Evolutionary conservation across 2,888 invertebrate species (phyloP).

Genomic region (Plagodis pulveraria): DNA sequence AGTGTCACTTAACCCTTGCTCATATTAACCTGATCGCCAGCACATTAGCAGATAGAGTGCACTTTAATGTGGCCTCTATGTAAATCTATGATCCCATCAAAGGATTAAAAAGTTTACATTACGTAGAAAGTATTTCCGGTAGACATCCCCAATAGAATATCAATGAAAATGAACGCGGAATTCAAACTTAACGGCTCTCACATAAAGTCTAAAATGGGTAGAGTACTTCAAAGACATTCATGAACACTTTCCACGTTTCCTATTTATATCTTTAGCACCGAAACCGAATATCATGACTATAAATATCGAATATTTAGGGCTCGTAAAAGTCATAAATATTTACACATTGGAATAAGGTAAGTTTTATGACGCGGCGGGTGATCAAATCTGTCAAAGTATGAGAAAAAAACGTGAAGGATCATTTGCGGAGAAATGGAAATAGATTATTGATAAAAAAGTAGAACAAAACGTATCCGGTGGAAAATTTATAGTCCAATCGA

Average conservation of each 20-base stretch:
- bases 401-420: too few relatives aligned
- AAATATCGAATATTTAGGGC: slow-evolving; percentile 59
- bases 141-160: slow-evolving; percentile 16
- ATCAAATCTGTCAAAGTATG: background rate
- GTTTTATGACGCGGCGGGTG: slow-evolving; percentile 12
- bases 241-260: slow-evolving; percentile 23
- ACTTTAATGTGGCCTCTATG: slow-evolving; percentile 34
- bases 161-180: slow-evolving; percentile 8
- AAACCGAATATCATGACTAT: slow-evolving; percentile 40
- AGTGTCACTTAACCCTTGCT: too few relatives aligned
- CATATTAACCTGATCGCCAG: slow-evolving; percentile 21
- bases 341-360: slow-evolving; percentile 42
- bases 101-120: slow-evolving; percentile 43
- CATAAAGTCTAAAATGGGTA: slow-evolving; percentile 19
- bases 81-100: slow-evolving; percentile 36
- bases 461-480: too few relatives aligned
- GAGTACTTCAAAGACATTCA: background rate
- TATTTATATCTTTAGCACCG: slow-evolving; percentile 30
- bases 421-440: too few relatives aligned
- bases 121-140: slow-evolving; percentile 49
- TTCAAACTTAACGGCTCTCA: background rate
- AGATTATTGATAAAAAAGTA: too few relatives aligned
- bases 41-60: slow-evolving; percentile 27
- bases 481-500: too few relatives aligned
- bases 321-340: slow-evolving; percentile 61